These are phyloP conservation scores for Scaptomyza parva DNA, from an alignment of 2,888 invertebrate species.

Conservation along the genomic window DNA sequence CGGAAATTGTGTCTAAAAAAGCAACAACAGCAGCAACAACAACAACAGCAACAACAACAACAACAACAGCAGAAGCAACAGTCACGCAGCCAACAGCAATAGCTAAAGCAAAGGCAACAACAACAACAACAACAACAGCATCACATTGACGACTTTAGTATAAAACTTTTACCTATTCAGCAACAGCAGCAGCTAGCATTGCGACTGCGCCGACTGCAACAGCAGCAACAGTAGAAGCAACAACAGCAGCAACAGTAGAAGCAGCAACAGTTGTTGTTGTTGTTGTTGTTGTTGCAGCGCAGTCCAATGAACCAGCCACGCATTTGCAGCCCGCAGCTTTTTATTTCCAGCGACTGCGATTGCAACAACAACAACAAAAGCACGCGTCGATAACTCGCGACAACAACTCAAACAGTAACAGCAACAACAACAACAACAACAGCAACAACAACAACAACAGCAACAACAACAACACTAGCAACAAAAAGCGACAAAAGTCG, in stretches of 20 bases:
- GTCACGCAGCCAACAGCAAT: conserved; percentile 60
- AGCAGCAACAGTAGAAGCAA: neutral
- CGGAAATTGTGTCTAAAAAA: conserved; percentile 84
- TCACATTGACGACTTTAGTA: conserved; percentile 71
- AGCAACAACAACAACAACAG: conserved; percentile 36
- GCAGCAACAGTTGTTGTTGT: conserved; percentile 3
- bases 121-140: conserved; percentile 51
- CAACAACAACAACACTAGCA: conserved; percentile 57
- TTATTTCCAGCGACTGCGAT: conserved; percentile 66
- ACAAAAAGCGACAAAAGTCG: conserved; percentile 45
- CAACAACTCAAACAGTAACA: conserved; percentile 65
- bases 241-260: neutral
- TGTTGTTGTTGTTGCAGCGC: conserved; percentile 28
- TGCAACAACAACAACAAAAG: conserved; percentile 57
- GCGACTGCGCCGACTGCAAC: conserved; percentile 42
- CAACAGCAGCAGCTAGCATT: conserved; percentile 39
- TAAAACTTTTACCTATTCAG: conserved; percentile 80
- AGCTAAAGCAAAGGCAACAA: conserved; percentile 43
- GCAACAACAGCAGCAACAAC: conserved; percentile 71
- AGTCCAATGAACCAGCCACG: conserved; percentile 79
- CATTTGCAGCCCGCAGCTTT: conserved; percentile 75
- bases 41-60: conserved; percentile 42
- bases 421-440: conserved; percentile 59
- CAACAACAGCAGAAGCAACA: conserved; percentile 52
- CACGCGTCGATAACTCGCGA: conserved; percentile 66